Conservation (phyloP, 2,113 vertebrate genomes). For the Gymnogyps californianus region DNA sequence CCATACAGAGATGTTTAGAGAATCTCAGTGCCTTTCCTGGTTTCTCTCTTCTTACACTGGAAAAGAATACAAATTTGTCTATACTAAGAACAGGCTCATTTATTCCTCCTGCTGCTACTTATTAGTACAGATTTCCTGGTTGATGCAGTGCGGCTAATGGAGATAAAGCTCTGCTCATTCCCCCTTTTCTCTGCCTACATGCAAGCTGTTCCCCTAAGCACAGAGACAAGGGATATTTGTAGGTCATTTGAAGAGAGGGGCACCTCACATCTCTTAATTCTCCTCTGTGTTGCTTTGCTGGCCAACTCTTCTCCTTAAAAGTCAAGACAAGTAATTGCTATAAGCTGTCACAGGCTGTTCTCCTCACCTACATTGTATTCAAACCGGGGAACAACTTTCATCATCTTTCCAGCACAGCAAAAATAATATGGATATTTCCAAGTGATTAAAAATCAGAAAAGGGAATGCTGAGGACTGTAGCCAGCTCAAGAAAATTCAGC, state of each 20-base stretch:
- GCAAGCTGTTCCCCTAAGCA: background rate
- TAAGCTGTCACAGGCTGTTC: background rate
- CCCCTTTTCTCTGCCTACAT: background rate
- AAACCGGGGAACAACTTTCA: background rate
- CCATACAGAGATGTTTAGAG: background rate
- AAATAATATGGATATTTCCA: background rate
- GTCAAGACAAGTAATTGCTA: background rate
- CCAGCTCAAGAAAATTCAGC: background rate
- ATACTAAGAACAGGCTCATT: background rate
- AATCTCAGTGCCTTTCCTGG: background rate
- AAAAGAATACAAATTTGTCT: background rate
- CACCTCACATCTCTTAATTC: background rate
- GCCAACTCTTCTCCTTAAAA: background rate
- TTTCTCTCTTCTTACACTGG: background rate
- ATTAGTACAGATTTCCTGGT: background rate
- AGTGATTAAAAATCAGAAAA: conserved; percentile 24
- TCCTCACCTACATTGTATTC: background rate
- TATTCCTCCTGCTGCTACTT: background rate
- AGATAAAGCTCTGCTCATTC: background rate
- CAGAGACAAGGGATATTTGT: background rate
- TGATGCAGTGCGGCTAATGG: background rate
- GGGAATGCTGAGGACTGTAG: background rate
- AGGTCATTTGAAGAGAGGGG: background rate
- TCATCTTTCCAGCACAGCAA: background rate
- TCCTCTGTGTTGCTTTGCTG: background rate